A percentile compares a stretch with the other conserved stretches of the same genome.
Evolutionary conservation across 2,113 vertebrate species (phyloP).

Genomic region (Heliornis fulica): DNA sequence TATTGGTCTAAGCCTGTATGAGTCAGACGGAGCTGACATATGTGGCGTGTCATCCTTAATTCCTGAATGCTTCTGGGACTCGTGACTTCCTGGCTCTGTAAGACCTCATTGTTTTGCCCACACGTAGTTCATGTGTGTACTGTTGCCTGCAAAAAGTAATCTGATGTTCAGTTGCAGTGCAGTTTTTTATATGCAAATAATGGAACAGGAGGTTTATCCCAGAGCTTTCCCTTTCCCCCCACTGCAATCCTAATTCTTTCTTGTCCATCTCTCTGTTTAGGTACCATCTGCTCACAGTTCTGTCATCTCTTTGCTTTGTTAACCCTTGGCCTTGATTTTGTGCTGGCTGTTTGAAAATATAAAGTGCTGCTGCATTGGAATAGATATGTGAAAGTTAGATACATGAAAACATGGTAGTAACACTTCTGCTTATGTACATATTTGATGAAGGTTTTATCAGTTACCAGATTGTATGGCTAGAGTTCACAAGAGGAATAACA

Average conservation of each 20-base stretch:
- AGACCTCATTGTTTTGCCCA: not conserved
- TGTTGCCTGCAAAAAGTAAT: not conserved
- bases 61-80: not conserved
- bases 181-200: not conserved
- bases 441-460: not conserved
- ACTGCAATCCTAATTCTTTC: not conserved
- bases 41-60: rapidly evolving
- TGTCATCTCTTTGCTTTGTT: not conserved
- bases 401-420: not conserved
- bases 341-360: not conserved
- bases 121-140: not conserved
- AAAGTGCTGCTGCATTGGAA: not conserved
- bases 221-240: not conserved
- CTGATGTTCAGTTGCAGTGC: not conserved
- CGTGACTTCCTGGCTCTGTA: not conserved
- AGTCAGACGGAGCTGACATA: not conserved
- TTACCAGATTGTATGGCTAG: not conserved
- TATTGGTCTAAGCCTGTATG: not conserved
- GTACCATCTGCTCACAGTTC: not conserved
- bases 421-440: not conserved
- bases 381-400: not conserved
- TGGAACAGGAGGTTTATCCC: not conserved
- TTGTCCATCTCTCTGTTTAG: not conserved
- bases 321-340: not conserved
- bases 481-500: not conserved